These are phyloP conservation scores for Ardeotis arabs DNA, from an alignment of 2,113 vertebrate species.

Conservation along the genomic window DNA sequence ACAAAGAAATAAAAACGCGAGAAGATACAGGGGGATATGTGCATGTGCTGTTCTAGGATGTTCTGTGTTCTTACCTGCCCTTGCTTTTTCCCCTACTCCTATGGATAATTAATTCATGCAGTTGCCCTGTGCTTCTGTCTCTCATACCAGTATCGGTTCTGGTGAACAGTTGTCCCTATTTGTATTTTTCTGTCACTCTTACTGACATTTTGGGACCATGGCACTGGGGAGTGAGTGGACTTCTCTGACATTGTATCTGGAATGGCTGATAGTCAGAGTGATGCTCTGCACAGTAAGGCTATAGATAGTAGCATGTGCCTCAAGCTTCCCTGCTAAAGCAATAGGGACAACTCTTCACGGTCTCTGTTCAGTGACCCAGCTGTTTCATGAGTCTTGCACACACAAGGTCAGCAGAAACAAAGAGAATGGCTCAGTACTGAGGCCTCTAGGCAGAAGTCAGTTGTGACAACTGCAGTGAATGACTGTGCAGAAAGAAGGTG, in stretches of 20 bases:
- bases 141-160: fast-evolving
- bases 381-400: neutral
- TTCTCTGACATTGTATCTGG: neutral
- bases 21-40: neutral
- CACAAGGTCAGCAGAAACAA: neutral
- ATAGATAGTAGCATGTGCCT: neutral
- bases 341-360: neutral
- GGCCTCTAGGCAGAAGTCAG: neutral
- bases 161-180: neutral
- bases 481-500: neutral
- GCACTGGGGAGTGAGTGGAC: neutral
- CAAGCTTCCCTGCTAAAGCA: neutral
- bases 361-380: neutral
- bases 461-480: neutral
- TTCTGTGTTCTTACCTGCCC: neutral
- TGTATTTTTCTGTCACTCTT: neutral
- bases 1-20: neutral
- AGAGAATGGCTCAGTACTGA: fast-evolving
- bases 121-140: neutral
- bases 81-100: neutral
- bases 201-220: neutral
- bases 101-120: neutral
- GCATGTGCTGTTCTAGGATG: neutral
- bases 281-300: neutral
- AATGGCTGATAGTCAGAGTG: neutral